Evolutionary conservation across 2,888 invertebrate genomes (phyloP).

Genomic region (Tipula helvola): DNA sequence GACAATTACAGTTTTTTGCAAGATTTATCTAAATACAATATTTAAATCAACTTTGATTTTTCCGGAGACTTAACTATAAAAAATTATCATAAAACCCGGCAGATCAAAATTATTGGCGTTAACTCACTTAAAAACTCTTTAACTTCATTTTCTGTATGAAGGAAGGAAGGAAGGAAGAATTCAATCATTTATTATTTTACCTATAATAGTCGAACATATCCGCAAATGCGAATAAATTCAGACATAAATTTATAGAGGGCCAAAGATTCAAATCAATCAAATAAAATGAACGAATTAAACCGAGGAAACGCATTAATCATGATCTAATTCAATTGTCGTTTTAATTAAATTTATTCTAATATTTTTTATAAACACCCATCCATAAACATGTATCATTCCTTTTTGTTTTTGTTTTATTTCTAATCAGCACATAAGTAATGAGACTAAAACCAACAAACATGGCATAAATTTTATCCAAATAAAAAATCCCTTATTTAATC

Average conservation of each 20-base stretch:
- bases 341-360: slow-evolving; percentile 4
- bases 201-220: too few relatives aligned
- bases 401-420: background rate
- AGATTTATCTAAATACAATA: too few relatives aligned
- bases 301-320: background rate
- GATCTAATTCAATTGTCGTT: background rate
- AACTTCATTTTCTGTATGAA: too few relatives aligned
- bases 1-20: too few relatives aligned
- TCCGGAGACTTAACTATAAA: too few relatives aligned
- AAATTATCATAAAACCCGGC: too few relatives aligned
- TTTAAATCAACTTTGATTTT: too few relatives aligned
- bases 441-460: slow-evolving; percentile 5
- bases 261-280: background rate
- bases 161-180: background rate
- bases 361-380: background rate
- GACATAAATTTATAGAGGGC: background rate
- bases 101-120: too few relatives aligned
- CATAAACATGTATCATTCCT: background rate
- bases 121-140: too few relatives aligned
- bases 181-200: background rate
- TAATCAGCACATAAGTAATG: slow-evolving; percentile 4
- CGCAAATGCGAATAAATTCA: background rate
- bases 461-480: slow-evolving; percentile 9
- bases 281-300: background rate
- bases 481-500: slow-evolving; percentile 10